phyloP scores from a whole-genome alignment of 2,888 invertebrate species.

The Torymus texanus region DNA sequence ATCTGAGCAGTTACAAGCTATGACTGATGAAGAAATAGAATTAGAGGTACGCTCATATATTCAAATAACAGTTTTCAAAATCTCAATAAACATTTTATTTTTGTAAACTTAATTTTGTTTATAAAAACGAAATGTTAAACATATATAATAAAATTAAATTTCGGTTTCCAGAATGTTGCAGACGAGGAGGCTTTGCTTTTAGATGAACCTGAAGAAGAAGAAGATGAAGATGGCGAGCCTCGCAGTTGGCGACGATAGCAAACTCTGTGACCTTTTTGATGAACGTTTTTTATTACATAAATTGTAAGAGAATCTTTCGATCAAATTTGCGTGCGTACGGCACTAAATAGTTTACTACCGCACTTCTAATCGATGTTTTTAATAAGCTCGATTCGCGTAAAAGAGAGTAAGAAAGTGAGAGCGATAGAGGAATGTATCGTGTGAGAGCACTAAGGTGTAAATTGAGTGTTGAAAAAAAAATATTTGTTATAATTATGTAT shows the following conservation, averaged over 20 bases:
- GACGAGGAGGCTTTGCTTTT: conserved; percentile 82
- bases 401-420: conserved; percentile 38
- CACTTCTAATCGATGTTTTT: conserved; percentile 52
- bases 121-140: no score
- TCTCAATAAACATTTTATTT: background rate
- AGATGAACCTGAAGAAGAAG: conserved; percentile 90
- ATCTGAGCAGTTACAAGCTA: conserved; percentile 69
- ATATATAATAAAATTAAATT: no score
- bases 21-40: conserved; percentile 69
- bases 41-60: conserved; percentile 66
- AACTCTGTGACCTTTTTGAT: conserved; percentile 64
- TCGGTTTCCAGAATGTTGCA: conserved; percentile 72
- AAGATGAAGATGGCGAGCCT: conserved; percentile 88
- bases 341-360: conserved; percentile 55
- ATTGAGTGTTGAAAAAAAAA: conserved; percentile 58
- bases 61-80: conserved; percentile 1
- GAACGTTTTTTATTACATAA: conserved; percentile 57
- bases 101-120: no score
- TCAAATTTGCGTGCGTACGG: conserved; percentile 56
- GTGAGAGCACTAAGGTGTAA: conserved; percentile 51
- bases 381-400: conserved; percentile 52
- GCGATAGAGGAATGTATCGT: conserved; percentile 48
- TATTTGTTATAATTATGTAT: conserved; percentile 60
- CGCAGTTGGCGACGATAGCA: conserved; percentile 93
- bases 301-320: conserved; percentile 59